Evolutionary conservation across 2,797 vertebrate species (phyloP).

Genomic region (Xenentodon cancila): DNA sequence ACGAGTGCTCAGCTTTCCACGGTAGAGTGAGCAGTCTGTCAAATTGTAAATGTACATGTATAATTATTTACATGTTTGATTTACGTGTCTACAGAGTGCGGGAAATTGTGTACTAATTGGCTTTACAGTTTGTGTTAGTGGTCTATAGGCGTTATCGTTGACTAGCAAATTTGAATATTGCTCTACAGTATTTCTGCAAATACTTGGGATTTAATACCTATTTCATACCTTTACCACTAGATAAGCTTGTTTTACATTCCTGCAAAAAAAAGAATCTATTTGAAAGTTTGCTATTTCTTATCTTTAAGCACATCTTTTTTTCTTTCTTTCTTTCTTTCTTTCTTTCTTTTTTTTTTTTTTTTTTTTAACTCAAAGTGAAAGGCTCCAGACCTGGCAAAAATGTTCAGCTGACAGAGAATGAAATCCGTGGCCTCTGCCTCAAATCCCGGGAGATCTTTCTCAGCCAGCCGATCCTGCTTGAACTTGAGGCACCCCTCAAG

Average conservation of each 20-base stretch:
- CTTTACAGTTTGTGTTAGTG: too few relatives aligned
- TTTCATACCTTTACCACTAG: neutral
- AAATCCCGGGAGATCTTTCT: conserved; percentile 89
- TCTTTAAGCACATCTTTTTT: neutral
- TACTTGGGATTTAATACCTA: neutral
- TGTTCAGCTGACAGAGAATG: conserved; percentile 85
- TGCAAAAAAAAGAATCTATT: too few relatives aligned
- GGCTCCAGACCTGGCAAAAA: conserved; percentile 87
- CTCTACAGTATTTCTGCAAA: neutral
- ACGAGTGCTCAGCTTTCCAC: too few relatives aligned
- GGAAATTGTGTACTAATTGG: too few relatives aligned
- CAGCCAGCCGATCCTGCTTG: conserved; percentile 86
- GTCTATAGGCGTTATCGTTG: too few relatives aligned
- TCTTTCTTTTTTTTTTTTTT: neutral
- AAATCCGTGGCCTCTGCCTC: conserved; percentile 86
- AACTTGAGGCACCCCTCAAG: conserved; percentile 87
- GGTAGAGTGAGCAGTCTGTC: too few relatives aligned
- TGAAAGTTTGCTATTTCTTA: neutral
- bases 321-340: conserved; percentile 7
- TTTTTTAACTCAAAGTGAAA: conserved; percentile 75
- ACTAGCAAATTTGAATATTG: too few relatives aligned
- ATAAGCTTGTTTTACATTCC: neutral
- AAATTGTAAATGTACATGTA: neutral
- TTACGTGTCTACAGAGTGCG: too few relatives aligned
- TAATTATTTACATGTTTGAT: too few relatives aligned